A percentile compares a stretch with the other conserved stretches of the same genome.
These are phyloP conservation scores for Exocentrus adspersus DNA, from an alignment of 2,888 invertebrate genomes.

Conservation along the genomic window DNA sequence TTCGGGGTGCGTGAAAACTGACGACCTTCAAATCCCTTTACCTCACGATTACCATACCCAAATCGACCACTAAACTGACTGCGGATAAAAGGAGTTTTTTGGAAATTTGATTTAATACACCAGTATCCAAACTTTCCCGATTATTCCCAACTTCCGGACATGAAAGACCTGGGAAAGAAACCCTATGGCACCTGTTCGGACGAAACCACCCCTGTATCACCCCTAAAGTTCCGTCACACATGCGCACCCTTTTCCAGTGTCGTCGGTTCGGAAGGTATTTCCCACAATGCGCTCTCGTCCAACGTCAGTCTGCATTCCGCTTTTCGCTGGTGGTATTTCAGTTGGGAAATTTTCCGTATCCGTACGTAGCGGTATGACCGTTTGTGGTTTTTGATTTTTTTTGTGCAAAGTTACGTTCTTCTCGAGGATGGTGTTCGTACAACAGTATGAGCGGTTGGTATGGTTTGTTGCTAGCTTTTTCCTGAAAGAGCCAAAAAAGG, in stretches of 20 bases:
- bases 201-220: slow-evolving; percentile 24
- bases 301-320: slow-evolving; percentile 31
- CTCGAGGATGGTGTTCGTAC: neutral
- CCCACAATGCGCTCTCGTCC: slow-evolving; percentile 25
- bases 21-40: no score
- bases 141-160: neutral
- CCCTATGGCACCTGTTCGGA: neutral
- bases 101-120: no score
- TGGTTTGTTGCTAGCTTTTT: slow-evolving; percentile 8
- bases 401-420: neutral
- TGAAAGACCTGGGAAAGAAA: neutral
- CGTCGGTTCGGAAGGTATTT: slow-evolving; percentile 31
- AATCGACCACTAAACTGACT: no score
- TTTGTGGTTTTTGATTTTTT: slow-evolving; percentile 3
- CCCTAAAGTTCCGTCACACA: slow-evolving; percentile 34
- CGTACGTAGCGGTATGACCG: slow-evolving; percentile 3
- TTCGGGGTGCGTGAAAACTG: no score
- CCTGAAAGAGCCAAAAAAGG: no score
- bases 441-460: slow-evolving; percentile 11
- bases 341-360: neutral
- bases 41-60: no score
- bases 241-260: slow-evolving; percentile 39
- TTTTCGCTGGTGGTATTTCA: neutral
- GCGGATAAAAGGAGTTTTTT: no score
- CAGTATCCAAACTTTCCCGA: no score